Conservation (phyloP, 2,888 invertebrate genomes). For the Machimus atricapillus region DNA sequence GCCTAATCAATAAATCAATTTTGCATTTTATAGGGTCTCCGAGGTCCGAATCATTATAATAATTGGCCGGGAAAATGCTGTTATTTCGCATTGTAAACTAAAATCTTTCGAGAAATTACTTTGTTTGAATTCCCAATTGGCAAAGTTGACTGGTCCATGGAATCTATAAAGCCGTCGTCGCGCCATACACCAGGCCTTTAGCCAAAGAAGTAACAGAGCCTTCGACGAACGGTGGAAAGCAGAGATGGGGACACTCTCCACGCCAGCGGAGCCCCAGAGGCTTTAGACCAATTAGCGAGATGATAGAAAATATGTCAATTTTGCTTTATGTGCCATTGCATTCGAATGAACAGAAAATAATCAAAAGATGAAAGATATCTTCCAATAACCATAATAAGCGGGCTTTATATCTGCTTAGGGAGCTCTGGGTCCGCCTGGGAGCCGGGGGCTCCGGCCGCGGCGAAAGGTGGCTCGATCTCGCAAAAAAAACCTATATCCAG, state of each 20-base stretch:
- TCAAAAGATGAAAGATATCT: slow-evolving; percentile 47
- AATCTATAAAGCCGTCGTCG: slow-evolving; percentile 29
- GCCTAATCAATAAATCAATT: slow-evolving; percentile 51
- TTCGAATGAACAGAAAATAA: slow-evolving; percentile 46
- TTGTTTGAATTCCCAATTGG: slow-evolving; percentile 42
- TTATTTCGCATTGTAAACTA: slow-evolving; percentile 7
- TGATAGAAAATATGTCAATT: slow-evolving; percentile 50
- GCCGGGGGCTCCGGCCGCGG: slow-evolving; percentile 8
- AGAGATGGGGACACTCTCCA: neutral
- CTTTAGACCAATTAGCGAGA: slow-evolving; percentile 49
- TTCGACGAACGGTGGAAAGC: neutral
- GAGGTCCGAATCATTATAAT: slow-evolving; percentile 51
- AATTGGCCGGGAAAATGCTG: slow-evolving; percentile 47
- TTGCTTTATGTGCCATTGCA: slow-evolving; percentile 45
- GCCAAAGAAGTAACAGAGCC: neutral
- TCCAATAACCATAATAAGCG: slow-evolving; percentile 48
- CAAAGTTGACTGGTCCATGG: neutral
- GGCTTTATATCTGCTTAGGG: slow-evolving; percentile 20
- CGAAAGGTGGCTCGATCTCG: slow-evolving; percentile 35
- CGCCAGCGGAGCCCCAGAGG: neutral
- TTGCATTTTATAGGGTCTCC: slow-evolving; percentile 50
- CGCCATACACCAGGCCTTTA: neutral
- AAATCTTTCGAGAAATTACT: slow-evolving; percentile 44
- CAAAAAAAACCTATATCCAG: slow-evolving; percentile 38
- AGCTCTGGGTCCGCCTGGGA: neutral